These are phyloP conservation scores for Alentia gelatinosa DNA, from an alignment of 2,888 invertebrate genomes.

Conservation along the genomic window DNA sequence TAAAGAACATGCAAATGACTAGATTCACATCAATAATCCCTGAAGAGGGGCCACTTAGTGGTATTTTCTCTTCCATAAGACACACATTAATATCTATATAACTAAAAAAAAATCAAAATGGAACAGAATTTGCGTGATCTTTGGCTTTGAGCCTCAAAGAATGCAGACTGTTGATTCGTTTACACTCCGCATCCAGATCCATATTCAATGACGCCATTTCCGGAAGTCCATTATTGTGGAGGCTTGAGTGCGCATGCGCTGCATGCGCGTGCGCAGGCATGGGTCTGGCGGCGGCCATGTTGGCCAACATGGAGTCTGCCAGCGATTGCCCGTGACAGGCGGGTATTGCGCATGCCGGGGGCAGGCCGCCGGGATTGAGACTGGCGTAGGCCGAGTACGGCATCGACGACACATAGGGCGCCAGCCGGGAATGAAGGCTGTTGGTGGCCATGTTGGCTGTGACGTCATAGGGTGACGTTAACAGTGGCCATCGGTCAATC, in stretches of 20 bases:
- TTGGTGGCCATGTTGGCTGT: conserved; percentile 38
- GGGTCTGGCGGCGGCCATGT: conserved; percentile 27
- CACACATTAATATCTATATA: background rate
- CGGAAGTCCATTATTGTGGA: conserved; percentile 36
- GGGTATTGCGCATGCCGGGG: background rate
- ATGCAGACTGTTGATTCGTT: conserved; percentile 48
- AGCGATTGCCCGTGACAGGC: background rate
- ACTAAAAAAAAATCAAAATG: background rate
- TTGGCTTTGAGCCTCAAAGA: conserved; percentile 54
- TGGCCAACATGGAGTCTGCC: conserved; percentile 31
- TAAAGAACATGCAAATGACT: background rate
- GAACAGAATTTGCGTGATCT: conserved; percentile 42
- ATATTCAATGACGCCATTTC: conserved; percentile 40
- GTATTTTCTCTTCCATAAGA: background rate
- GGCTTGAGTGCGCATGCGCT: conserved; percentile 4
- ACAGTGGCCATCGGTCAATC: conserved; percentile 51
- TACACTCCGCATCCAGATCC: conserved; percentile 41
- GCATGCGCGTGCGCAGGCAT: conserved; percentile 43
- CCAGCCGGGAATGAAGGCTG: conserved; percentile 39
- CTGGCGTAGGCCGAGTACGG: conserved; percentile 32
- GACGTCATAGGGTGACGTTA: conserved; percentile 49
- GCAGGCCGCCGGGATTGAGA: background rate
- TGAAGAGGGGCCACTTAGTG: background rate
- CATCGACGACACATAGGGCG: conserved; percentile 35
- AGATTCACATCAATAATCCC: background rate